Base-by-base conservation (phyloP, 2,797 vertebrate genomes). In the Ctenochaetus hawaiiensis region DNA sequence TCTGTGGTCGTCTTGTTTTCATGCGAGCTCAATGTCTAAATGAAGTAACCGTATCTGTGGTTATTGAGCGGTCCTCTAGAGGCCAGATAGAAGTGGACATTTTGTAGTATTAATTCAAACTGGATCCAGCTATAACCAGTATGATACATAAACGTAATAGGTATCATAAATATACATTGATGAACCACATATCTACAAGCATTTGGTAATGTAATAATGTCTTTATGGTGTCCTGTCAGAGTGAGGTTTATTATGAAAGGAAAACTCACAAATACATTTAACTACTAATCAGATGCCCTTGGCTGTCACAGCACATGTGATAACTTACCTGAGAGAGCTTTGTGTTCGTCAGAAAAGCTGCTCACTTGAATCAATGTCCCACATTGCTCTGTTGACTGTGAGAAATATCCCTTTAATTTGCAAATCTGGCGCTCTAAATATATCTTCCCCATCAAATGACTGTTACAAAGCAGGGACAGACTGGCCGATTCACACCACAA, bases 1-100 rank as follows among this genome's bases (percentile, higher is more conserved):
- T 85, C 87, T 67, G 52, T 61, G 80, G 79, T 80, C 64, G 60
- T 77, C 81, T 85, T 89, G 81, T 87, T 88, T 91, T 82, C 63
- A 76, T 53, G 56, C 64, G 26, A 72, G 57, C 65, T 78, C 47
- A 3, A 62, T 56, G 63, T 57, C 66, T 77, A 73, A 83, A 85
- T 87, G 72, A 85, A 90, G 74, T 75, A 82, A 67, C 74, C 8
- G 1, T 54, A 56, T 76, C 58, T 53, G 68, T 67, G 67, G 61
- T 77, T 88, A 67, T 75, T 77, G 66, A 83, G 78, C 44, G 72
- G 51, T 64, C 64, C 26, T 77, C 67, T 68, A 48, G 69, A 75
- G 52, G 30, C 67, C 59, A 2, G 43, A 76, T 53, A 67, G 37
- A 76, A 84, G 66, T 63, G 56, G 54, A 71, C 63, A 6, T 22